phyloP scores from a whole-genome alignment of 2,888 invertebrate species.

The Zhuqinia jingwanae region DNA sequence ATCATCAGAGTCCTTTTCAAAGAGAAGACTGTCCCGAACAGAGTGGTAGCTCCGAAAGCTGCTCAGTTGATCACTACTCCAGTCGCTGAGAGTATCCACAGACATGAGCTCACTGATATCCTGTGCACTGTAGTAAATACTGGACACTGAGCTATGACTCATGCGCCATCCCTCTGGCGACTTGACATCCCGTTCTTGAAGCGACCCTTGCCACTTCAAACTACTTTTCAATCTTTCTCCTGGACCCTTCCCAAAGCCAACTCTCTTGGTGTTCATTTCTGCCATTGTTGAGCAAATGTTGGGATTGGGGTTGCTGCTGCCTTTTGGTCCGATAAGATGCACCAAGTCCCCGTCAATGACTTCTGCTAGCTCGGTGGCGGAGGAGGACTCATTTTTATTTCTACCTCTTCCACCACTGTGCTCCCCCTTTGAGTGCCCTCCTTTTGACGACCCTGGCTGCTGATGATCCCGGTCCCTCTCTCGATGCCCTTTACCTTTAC shows the following conservation, averaged over 20 bases:
- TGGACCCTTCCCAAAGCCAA: background rate
- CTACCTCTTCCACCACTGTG: background rate
- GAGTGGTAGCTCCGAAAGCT: slow-evolving; percentile 78
- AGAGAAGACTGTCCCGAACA: slow-evolving; percentile 73
- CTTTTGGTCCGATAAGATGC: slow-evolving; percentile 61
- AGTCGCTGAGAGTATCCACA: slow-evolving; percentile 71
- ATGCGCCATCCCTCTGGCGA: slow-evolving; percentile 77
- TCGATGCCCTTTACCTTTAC: slow-evolving; percentile 35
- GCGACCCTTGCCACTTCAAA: slow-evolving; percentile 62
- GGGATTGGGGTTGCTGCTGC: slow-evolving; percentile 14
- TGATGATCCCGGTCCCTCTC: background rate
- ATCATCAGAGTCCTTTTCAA: slow-evolving; percentile 69
- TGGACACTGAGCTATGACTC: slow-evolving; percentile 78
- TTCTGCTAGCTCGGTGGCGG: slow-evolving; percentile 9
- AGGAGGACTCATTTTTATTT: slow-evolving; percentile 3
- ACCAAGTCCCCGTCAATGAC: slow-evolving; percentile 53
- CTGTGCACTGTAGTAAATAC: slow-evolving; percentile 78
- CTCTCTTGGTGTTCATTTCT: background rate
- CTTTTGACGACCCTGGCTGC: slow-evolving; percentile 15
- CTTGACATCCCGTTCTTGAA: slow-evolving; percentile 49
- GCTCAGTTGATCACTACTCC: slow-evolving; percentile 76
- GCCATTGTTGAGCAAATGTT: slow-evolving; percentile 53
- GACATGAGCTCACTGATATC: slow-evolving; percentile 79
- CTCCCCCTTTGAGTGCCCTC: background rate
- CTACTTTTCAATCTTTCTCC: slow-evolving; percentile 54